Evolutionary conservation across 2,113 vertebrate species (phyloP).

Genomic region (Crotalus tigris): DNA sequence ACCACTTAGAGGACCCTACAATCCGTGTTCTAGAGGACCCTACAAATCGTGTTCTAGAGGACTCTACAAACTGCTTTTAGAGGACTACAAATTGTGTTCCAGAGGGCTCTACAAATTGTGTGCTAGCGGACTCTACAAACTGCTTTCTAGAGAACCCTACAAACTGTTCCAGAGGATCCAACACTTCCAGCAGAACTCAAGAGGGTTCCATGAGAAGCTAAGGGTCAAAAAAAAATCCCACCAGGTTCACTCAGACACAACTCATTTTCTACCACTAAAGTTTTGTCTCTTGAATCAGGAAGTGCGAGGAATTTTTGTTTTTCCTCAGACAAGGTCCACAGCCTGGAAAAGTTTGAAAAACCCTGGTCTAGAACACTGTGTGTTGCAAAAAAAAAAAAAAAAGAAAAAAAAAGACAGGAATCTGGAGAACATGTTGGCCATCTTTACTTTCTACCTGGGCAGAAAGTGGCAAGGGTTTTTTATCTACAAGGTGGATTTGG

Average conservation of each 20-base stretch:
- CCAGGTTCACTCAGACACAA: neutral
- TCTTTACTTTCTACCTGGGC: neutral
- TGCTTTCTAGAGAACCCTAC: neutral
- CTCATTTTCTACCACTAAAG: neutral
- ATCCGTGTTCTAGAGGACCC: too few relatives aligned
- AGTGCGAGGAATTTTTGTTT: neutral
- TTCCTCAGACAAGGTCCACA: neutral
- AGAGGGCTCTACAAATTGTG: too few relatives aligned
- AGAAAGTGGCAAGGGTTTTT: neutral
- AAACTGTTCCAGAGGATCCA: neutral
- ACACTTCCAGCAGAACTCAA: neutral
- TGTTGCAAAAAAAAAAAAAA: neutral
- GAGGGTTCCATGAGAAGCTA: neutral
- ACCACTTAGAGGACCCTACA: too few relatives aligned
- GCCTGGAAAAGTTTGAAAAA: neutral
- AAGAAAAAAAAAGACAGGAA: too few relatives aligned
- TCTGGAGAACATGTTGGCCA: neutral
- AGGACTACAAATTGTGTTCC: too few relatives aligned
- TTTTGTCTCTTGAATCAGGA: neutral
- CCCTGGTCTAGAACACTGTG: neutral
- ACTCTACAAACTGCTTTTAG: too few relatives aligned
- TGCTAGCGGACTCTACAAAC: too few relatives aligned
- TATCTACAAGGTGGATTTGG: neutral
- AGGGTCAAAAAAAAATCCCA: too few relatives aligned
- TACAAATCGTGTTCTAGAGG: too few relatives aligned